These are phyloP conservation scores for Saccopteryx bilineata DNA, from an alignment of 2,113 vertebrate species.

Conservation along the genomic window DNA sequence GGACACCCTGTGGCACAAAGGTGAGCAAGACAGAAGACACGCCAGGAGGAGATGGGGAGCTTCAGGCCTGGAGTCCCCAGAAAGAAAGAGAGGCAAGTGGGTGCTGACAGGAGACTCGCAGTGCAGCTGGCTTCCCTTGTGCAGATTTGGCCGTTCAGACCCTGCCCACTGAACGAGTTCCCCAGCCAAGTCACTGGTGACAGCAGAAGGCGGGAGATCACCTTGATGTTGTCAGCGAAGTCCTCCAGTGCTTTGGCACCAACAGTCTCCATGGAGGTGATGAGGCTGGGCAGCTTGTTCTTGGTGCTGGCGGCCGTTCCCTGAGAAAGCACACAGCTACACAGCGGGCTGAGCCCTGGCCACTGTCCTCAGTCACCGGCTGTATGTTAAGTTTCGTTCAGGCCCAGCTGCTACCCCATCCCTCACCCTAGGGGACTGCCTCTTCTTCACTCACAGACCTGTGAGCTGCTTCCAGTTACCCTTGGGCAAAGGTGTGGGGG, in stretches of 20 bases:
- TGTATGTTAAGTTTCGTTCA: too few species aligned
- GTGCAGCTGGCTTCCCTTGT: rapidly evolving
- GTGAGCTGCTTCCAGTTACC: background rate
- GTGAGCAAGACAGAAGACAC: background rate
- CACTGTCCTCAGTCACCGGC: too few species aligned
- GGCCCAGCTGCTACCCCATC: background rate
- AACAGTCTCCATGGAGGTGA: constrained; percentile 97
- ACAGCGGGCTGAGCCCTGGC: rapidly evolving
- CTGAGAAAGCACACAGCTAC: constrained; percentile 82
- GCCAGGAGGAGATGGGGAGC: background rate
- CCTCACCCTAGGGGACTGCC: rapidly evolving
- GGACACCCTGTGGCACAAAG: background rate
- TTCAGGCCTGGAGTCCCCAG: background rate
- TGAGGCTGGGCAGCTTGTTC: constrained; percentile 98
- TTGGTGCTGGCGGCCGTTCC: constrained; percentile 98
- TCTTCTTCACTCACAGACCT: background rate
- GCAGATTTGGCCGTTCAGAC: rapidly evolving
- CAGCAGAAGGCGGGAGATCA: background rate
- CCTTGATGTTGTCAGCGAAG: constrained; percentile 99
- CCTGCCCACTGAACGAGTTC: background rate
- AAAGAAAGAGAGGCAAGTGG: background rate
- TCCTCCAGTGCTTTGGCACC: constrained; percentile 98
- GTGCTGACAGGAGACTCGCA: background rate
- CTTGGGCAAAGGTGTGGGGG: background rate
- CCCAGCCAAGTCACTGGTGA: background rate